These are phyloP conservation scores for Sycophila sp. DNA, from an alignment of 1,140 invertebrate genomes.

Conservation along the genomic window DNA sequence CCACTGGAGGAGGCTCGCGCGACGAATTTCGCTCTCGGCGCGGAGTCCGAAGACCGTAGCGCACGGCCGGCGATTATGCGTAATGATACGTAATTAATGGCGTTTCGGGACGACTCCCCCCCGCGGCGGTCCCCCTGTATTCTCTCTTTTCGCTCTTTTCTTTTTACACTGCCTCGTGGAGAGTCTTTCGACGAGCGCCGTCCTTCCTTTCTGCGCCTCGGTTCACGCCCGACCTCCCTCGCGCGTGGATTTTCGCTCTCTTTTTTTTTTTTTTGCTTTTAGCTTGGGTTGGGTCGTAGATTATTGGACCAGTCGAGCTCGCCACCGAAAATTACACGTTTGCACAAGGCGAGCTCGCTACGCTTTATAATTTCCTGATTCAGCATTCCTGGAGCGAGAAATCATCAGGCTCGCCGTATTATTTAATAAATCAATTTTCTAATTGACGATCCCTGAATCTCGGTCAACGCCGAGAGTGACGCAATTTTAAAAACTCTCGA, in stretches of 20 bases:
- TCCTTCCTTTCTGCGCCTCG: too few relatives aligned
- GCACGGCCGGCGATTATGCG: constrained; percentile 22
- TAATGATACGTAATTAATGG: constrained; percentile 39
- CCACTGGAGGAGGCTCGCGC: neutral
- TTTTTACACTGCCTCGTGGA: too few relatives aligned
- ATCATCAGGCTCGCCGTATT: too few relatives aligned
- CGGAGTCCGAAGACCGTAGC: neutral
- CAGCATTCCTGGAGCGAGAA: too few relatives aligned
- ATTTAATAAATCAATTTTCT: constrained; percentile 17
- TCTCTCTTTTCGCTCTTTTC: neutral
- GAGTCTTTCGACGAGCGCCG: too few relatives aligned
- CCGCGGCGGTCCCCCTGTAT: neutral
- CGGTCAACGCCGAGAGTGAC: too few relatives aligned
- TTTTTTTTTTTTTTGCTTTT: too few relatives aligned
- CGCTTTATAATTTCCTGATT: too few relatives aligned
- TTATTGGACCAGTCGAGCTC: neutral
- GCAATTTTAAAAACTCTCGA: too few relatives aligned
- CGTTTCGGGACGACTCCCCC: neutral
- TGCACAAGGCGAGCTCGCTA: neutral
- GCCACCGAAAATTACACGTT: constrained; percentile 14
- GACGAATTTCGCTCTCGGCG: neutral
- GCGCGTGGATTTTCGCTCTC: too few relatives aligned
- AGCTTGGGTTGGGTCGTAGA: too few relatives aligned
- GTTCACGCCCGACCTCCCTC: too few relatives aligned
- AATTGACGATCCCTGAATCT: neutral